Base-by-base conservation (phyloP, 2,888 invertebrate genomes). In the Leptogaster cylindrica region DNA sequence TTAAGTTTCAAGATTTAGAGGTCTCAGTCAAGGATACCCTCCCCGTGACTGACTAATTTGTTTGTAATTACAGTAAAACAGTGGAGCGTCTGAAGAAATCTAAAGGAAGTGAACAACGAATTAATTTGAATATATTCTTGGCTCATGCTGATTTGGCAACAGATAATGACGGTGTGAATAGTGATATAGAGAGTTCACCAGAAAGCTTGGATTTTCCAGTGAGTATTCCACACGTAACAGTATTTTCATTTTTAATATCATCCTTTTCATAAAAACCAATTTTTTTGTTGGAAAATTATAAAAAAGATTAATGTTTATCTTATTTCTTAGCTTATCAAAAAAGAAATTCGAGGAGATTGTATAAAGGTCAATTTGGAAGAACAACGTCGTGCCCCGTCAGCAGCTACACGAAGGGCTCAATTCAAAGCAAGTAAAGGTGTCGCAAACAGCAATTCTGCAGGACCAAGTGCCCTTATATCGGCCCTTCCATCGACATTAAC, bases 51-150 rank as follows among this genome's bases (percentile, higher is more conserved):
- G 5, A 16, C 2, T 55, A 36, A 10, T 58, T 66, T 18, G 12
- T 23, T 36, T 65, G 7, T 20, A 48, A 31, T 65, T 79, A 79
- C 2, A 76, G 84, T 44, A 83, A 84, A 72, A 83, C 85, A 70
- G 72, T 84, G 14, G 82, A 83, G 72, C 75, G 84, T 71, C 71
- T 84, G 50, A 75, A 83, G 58, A 77, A 81, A 8, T 83, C 84
- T 83, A 80, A 81, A 66, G 82, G 1, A 25, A 78, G 83, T 68
- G 80, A 81, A 58, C 83, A 82, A 68, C 86, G 84, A 74, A 82
- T 84, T 1, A 88, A 87, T 75, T 79, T 88, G 36, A 85, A 85
- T 65, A 88, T 88, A 69, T 86, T 86, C 72, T 76, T 88, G 61
- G 83, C 85, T 0, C 85, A 84, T 70, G 83, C 82, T 16, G 78